These are phyloP conservation scores for Lucifuga dentata DNA, from an alignment of 2,113 vertebrate species.

Conservation along the genomic window DNA sequence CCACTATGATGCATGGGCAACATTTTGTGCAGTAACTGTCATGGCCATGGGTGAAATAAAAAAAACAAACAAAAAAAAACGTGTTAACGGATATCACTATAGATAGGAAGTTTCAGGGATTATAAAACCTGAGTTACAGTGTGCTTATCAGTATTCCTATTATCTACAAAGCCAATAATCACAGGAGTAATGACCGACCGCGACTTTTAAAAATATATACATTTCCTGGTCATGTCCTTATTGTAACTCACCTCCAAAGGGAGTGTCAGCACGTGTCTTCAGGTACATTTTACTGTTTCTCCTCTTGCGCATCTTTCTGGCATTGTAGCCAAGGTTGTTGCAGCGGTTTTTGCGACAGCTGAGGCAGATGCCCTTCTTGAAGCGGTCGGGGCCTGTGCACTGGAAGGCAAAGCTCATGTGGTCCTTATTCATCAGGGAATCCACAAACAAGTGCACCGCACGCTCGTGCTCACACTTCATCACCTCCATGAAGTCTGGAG, in stretches of 20 bases:
- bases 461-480: constrained; percentile 94
- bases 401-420: constrained; percentile 94
- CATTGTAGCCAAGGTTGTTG: constrained; percentile 92
- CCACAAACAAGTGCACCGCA: constrained; percentile 93
- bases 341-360: constrained; percentile 98
- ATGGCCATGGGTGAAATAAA: too few species aligned
- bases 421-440: constrained; percentile 93
- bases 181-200: neutral
- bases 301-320: constrained; percentile 86
- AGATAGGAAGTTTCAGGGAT: neutral
- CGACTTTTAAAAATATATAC: neutral
- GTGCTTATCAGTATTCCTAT: constrained; percentile 7
- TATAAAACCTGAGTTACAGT: too few species aligned
- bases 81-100: neutral
- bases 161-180: neutral
- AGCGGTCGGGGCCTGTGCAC: constrained; percentile 90
- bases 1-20: neutral
- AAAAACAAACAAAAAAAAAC: too few species aligned
- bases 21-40: neutral
- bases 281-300: constrained; percentile 96
- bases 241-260: constrained; percentile 87
- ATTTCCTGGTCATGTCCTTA: neutral
- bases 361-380: constrained; percentile 97
- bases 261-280: constrained; percentile 93
- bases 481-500: constrained; percentile 88